phyloP scores from a whole-genome alignment of 2,113 vertebrate genomes.

The Uropsilus gracilis region DNA sequence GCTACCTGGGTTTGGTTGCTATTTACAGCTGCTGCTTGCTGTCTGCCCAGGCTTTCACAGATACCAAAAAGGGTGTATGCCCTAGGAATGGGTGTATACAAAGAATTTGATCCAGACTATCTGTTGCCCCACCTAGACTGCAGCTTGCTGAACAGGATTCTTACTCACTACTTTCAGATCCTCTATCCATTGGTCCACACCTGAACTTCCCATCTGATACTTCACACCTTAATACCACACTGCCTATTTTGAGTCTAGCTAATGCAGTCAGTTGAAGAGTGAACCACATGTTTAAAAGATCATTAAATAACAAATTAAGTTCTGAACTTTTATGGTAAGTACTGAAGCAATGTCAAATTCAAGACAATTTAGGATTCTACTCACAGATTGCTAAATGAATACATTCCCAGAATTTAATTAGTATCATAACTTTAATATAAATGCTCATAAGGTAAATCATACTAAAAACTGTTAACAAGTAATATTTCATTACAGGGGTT shows the following conservation, averaged over 20 bases:
- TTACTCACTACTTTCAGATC: not conserved
- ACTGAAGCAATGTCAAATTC: not conserved
- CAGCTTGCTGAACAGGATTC: not conserved
- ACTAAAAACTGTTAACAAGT: not conserved
- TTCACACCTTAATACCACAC: not conserved
- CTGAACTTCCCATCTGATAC: not conserved
- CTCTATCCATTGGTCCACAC: not conserved
- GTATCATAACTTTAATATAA: slow-evolving; percentile 16
- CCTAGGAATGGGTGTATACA: not conserved
- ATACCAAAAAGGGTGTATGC: not conserved
- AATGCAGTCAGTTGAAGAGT: not conserved
- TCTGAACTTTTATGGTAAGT: not conserved
- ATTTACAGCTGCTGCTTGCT: not conserved
- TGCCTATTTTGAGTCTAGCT: not conserved
- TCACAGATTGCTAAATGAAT: slow-evolving; percentile 1
- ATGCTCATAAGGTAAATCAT: slow-evolving; percentile 36
- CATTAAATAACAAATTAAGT: slow-evolving; percentile 24
- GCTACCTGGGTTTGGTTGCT: not conserved
- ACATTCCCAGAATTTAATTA: slow-evolving; percentile 34
- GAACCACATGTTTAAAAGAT: not conserved
- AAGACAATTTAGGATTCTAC: not conserved
- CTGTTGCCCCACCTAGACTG: not conserved
- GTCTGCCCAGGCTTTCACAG: not conserved
- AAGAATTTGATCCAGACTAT: not conserved
- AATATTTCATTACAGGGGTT: not conserved